Conservation (phyloP, 2,113 vertebrate genomes). For the Ophthalmolycus amberensis region DNA sequence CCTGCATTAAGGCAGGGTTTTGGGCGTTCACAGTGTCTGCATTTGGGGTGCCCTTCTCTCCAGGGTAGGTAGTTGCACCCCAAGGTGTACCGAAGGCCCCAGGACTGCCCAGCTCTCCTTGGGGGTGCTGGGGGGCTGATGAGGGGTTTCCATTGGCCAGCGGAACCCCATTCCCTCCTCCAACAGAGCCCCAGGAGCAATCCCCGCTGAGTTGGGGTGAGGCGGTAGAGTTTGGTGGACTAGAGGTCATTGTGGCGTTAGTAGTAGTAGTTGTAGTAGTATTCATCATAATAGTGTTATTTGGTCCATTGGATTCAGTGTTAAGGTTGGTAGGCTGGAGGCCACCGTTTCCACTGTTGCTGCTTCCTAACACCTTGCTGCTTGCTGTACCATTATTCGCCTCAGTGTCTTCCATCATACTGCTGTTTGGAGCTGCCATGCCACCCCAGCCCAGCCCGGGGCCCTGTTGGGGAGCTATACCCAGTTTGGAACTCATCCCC, state of each 20-base stretch:
- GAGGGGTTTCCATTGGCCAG: conserved; percentile 88
- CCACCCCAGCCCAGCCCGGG: conserved; percentile 84
- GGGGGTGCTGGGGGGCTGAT: conserved; percentile 85
- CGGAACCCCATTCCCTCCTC: conserved; percentile 76
- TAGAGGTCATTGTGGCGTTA: conserved; percentile 97
- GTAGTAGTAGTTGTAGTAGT: conserved; percentile 95
- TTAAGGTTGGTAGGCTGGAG: conserved; percentile 92
- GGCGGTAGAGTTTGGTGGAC: conserved; percentile 98
- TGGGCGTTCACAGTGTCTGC: conserved; percentile 98
- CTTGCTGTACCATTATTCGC: conserved; percentile 89
- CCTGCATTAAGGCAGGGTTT: conserved; percentile 89
- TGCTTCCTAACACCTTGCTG: conserved; percentile 89
- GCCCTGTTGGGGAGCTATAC: conserved; percentile 74
- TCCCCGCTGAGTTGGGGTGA: conserved; percentile 90
- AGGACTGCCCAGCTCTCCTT: conserved; percentile 86
- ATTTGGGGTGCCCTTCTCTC: conserved; percentile 90
- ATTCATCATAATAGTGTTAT: conserved; percentile 91
- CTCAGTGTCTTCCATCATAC: conserved; percentile 86
- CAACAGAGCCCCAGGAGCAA: conserved; percentile 85
- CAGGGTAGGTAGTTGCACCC: conserved; percentile 90
- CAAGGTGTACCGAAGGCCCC: conserved; percentile 92
- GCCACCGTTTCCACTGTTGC: conserved; percentile 85
- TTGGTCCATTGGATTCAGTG: conserved; percentile 99
- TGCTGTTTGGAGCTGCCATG: conserved; percentile 90
- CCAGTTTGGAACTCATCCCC: conserved; percentile 90